Conservation (phyloP, 2,797 vertebrate species). For the Pangasius krempfi region DNA sequence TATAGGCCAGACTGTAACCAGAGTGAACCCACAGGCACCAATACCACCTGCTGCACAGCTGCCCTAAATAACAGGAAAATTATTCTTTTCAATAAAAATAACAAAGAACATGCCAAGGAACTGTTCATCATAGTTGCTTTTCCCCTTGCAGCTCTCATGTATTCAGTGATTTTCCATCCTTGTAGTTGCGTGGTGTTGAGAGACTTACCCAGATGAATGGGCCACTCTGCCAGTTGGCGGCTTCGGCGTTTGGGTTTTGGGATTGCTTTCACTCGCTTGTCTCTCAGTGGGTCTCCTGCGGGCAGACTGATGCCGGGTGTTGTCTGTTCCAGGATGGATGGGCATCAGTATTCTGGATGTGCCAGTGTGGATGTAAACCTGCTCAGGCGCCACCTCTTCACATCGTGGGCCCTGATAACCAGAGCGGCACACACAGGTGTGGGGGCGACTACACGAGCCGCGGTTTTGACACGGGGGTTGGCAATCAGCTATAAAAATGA, state of each 20-base stretch:
- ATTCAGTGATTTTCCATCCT: neutral
- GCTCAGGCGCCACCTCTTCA: slow-evolving; percentile 88
- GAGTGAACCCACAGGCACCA: neutral
- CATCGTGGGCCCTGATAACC: slow-evolving; percentile 89
- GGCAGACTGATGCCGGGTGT: slow-evolving; percentile 67
- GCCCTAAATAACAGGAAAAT: neutral
- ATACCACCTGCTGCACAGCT: neutral
- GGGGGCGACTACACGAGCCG: slow-evolving; percentile 92
- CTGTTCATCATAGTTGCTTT: neutral
- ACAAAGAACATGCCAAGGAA: neutral
- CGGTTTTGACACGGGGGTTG: slow-evolving; percentile 94
- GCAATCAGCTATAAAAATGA: slow-evolving; percentile 84
- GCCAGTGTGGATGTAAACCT: slow-evolving; percentile 85
- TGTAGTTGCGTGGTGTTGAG: neutral
- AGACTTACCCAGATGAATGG: slow-evolving; percentile 72
- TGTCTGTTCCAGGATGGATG: slow-evolving; percentile 67
- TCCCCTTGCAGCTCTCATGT: neutral
- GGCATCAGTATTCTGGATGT: slow-evolving; percentile 69
- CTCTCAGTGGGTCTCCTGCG: slow-evolving; percentile 52
- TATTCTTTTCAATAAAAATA: neutral
- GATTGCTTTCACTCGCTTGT: slow-evolving; percentile 42
- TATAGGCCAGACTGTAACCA: neutral
- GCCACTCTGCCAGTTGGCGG: slow-evolving; percentile 69
- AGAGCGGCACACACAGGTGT: slow-evolving; percentile 91
- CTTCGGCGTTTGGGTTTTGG: slow-evolving; percentile 65